Evolutionary conservation across 1,140 invertebrate species (phyloP).

Genomic region (Trialeurodes vaporariorum): DNA sequence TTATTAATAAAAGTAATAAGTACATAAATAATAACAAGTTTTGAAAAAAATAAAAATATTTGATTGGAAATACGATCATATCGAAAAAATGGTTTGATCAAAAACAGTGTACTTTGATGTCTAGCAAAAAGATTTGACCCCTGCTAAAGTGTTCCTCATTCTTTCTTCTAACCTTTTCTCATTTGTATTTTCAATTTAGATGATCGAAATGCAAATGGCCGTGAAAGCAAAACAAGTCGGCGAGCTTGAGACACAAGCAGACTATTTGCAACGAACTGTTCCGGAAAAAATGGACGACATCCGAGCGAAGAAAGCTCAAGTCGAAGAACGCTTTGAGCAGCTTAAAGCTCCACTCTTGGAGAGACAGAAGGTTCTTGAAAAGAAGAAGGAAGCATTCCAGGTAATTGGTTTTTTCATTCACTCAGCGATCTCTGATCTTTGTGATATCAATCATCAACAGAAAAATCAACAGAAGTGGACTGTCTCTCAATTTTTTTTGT

Average conservation of each 20-base stretch:
- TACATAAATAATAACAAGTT: too few relatives aligned
- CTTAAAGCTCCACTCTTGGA: constrained; percentile 81
- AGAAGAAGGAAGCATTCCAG: constrained; percentile 98
- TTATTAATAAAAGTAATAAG: too few relatives aligned
- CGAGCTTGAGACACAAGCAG: constrained; percentile 86
- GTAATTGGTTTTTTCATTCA: constrained; percentile 12
- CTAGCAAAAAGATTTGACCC: too few relatives aligned
- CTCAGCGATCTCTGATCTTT: too few relatives aligned
- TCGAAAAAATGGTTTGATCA: too few relatives aligned
- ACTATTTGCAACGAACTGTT: constrained; percentile 84
- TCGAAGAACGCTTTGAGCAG: constrained; percentile 80
- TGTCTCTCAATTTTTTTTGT: background rate
- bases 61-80: too few relatives aligned
- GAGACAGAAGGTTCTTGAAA: constrained; percentile 77
- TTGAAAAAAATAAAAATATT: too few relatives aligned
- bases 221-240: constrained; percentile 84
- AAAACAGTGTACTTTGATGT: too few relatives aligned
- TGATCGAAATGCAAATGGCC: constrained; percentile 93
- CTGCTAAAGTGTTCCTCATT: too few relatives aligned
- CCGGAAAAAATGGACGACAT: constrained; percentile 95
- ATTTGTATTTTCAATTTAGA: constrained; percentile 36
- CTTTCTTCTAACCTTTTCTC: too few relatives aligned
- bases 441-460: too few relatives aligned
- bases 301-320: constrained; percentile 81
- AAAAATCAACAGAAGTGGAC: too few relatives aligned